Base-by-base conservation (phyloP, 2,888 invertebrate genomes). In the Eucera pruinosa region DNA sequence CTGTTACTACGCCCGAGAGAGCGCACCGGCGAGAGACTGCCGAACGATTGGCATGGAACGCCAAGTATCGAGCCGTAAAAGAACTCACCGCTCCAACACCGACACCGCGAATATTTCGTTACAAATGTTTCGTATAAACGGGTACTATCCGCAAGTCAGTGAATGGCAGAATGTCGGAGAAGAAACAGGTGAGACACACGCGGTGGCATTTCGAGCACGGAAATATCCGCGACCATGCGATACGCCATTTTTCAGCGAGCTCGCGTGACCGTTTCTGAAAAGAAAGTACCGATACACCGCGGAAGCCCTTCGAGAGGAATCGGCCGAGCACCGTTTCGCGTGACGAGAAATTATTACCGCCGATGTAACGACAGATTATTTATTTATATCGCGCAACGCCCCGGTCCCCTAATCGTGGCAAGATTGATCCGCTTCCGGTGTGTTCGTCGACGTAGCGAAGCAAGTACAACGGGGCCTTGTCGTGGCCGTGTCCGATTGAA, bases 1-100 rank as follows among this genome's bases (percentile, higher is more conserved):
- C 90, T 90, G 90, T 90, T 91, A 90, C 86, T 86, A 87, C 86
- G 87, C 84, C 86, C 85, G 85, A 82, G 86, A 85, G 84, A 87
- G 73, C 78, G 80, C 78, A 70, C 77, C 67, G 69, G 77, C 69
- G 76, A 80, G 69, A 75, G 78, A 80, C 81, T 66, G 73, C 73
- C 80, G 71, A 77, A 77, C 86, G 87, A 88, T 87, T 82, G 86
- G 81, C 84, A 82, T 74, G 87, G 84, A 86, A 88, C 87, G 86
- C n/a, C n/a, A 81, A 86, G 81, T 80, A 87, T 86, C 86, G 81
- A 76, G 78, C 85, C 86, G 85, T 85, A 79, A 81, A 85, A 81
- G 78, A 82, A 82, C n/a, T n/a, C n/a, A n/a, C n/a, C n/a, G n/a
- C n/a, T n/a, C n/a, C n/a, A n/a, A n/a, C n/a, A n/a, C n/a, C n/a